Conservation (phyloP, 2,888 invertebrate species). For the Ophion slaviceki region DNA sequence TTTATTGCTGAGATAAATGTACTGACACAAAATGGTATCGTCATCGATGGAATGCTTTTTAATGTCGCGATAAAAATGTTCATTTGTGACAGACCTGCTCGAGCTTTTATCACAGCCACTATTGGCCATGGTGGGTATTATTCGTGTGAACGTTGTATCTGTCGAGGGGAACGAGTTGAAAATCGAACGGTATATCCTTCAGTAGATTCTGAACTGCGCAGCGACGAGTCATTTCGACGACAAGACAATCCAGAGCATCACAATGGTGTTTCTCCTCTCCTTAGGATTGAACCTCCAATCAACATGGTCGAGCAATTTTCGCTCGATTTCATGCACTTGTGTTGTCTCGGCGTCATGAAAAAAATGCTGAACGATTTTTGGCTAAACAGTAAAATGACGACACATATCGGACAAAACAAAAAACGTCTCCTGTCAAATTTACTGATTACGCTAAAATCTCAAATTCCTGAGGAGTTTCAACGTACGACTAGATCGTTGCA, state of each 20-base stretch:
- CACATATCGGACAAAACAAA: slow-evolving; percentile 1
- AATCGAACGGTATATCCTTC: slow-evolving; percentile 37
- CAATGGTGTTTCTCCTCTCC: slow-evolving; percentile 7
- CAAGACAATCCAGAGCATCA: slow-evolving; percentile 13
- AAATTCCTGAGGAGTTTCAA: slow-evolving; percentile 41
- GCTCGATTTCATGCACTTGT: slow-evolving; percentile 64
- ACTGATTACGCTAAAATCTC: background rate
- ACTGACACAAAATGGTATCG: slow-evolving; percentile 55
- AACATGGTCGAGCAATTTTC: slow-evolving; percentile 57
- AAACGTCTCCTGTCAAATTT: slow-evolving; percentile 1
- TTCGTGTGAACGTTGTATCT: slow-evolving; percentile 5
- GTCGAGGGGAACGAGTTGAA: background rate
- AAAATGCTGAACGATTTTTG: slow-evolving; percentile 59
- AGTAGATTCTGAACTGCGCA: slow-evolving; percentile 2
- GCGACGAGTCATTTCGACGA: slow-evolving; percentile 8
- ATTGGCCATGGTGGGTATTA: slow-evolving; percentile 18
- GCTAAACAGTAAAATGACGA: slow-evolving; percentile 27
- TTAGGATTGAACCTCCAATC: slow-evolving; percentile 23
- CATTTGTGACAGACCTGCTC: slow-evolving; percentile 35
- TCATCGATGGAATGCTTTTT: slow-evolving; percentile 51
- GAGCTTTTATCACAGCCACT: background rate
- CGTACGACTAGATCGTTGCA: slow-evolving; percentile 24
- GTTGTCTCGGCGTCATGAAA: slow-evolving; percentile 55
- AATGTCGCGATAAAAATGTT: slow-evolving; percentile 37
- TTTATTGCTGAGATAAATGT: slow-evolving; percentile 63